Evolutionary conservation across 2,888 invertebrate species (phyloP), one percentile per base, ranked within the genome.

Genomic region (Willowsia nigromaculata): DNA sequence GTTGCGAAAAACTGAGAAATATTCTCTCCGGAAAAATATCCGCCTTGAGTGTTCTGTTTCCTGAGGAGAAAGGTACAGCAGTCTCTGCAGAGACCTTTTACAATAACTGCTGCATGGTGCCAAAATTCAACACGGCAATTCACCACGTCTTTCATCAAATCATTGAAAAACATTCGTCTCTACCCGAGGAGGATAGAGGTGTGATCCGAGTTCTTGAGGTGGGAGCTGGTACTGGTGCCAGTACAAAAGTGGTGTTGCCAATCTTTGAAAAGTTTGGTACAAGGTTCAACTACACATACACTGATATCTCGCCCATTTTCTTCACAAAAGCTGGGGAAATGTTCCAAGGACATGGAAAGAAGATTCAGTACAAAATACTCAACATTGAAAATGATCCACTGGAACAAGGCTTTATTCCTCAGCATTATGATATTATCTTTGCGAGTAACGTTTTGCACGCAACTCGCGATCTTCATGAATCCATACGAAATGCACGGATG

Each of bases 281-380:
- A 15, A 74, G 68, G 2, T 90, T 82, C 50, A 74, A 89, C 6
- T 91, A 90, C 82, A 88, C 86, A 0, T 91, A 87, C 68, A 89
- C 90, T 0, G 90, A 91, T 74, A 89, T 91, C 62, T 91, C 90
- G 1, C 88, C 87, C 9, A 62, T 82, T 4, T 91, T 91, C 65
- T 90, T 91, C 33, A 53, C 27, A 5, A 88, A 88, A 33, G 91
- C 90, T 7, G 81, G 86, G 50, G 50, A 65, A 40, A 62, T 87
- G 30, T 90, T 90, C 53, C 84, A 84, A 37, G 25, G 43, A 22
- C 82, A 84, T 40, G 89, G 82, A 15, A 85, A 65, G 43, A 88
- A 87, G 25, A 71, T 91, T 6, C 37, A 83, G 1, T 91, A 88
- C 76, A 89, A 90, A 71, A 80, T 90, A 4, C 76, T 91, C 6